Conservation (phyloP, 2,113 vertebrate genomes). For the Cebus imitator region DNA sequence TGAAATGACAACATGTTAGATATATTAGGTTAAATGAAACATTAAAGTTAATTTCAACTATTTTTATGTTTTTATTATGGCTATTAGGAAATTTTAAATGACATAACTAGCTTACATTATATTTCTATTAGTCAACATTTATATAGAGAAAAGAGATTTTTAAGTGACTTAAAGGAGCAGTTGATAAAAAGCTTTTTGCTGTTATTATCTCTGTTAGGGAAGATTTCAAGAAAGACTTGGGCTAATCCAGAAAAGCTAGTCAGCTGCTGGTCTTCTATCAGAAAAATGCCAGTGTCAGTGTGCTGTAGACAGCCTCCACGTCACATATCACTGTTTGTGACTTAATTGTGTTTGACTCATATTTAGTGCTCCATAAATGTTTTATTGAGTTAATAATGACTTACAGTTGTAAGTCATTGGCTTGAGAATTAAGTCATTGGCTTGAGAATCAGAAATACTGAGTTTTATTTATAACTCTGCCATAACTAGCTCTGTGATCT, state of each 20-base stretch:
- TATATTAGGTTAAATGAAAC: not conserved
- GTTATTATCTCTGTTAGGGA: not conserved
- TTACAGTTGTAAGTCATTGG: not conserved
- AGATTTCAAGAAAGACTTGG: not conserved
- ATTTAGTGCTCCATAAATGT: not conserved
- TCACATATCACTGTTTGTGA: not conserved
- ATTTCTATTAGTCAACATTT: not conserved
- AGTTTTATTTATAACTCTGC: not conserved
- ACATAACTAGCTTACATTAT: not conserved
- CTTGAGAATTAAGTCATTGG: not conserved
- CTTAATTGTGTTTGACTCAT: not conserved
- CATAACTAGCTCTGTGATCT: not conserved
- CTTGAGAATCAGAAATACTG: conserved; percentile 19
- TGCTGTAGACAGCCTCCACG: not conserved
- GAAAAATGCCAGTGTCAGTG: not conserved
- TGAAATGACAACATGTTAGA: not conserved
- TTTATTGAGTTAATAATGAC: not conserved
- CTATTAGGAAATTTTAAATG: not conserved
- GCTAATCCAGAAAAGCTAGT: not conserved
- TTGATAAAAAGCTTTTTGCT: conserved; percentile 4
- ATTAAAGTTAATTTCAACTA: not conserved
- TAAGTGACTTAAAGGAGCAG: not conserved
- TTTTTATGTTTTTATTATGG: not conserved
- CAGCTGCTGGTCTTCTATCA: not conserved
- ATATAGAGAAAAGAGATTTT: not conserved